These are phyloP conservation scores for Hafferia zeledoni DNA, from an alignment of 2,797 vertebrate genomes.

Conservation along the genomic window DNA sequence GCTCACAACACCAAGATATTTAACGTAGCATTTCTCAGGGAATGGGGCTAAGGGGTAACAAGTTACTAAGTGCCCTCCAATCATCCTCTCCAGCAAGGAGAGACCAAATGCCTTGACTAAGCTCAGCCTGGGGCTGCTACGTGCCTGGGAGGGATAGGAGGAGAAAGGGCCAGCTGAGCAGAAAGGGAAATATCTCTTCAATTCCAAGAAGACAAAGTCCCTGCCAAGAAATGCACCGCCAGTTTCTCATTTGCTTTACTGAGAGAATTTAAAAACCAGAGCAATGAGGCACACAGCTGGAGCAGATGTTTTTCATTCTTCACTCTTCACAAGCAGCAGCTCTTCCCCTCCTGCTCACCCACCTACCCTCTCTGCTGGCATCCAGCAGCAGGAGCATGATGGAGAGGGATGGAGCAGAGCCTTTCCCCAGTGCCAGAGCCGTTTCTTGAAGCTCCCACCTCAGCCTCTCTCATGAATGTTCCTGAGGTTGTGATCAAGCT, in stretches of 20 bases:
- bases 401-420: not conserved
- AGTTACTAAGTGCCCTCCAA: not conserved
- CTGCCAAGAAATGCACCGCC: not conserved
- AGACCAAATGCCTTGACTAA: not conserved
- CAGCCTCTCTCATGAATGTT: not conserved
- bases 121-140: not conserved
- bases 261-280: not conserved
- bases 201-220: not conserved
- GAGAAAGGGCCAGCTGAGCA: not conserved
- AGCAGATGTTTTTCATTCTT: slow-evolving; percentile 10
- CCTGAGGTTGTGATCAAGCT: not conserved
- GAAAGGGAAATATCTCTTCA: not conserved
- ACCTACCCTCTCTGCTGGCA: not conserved
- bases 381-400: not conserved
- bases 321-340: not conserved
- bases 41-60: too few relatives aligned
- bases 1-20: not conserved
- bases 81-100: not conserved
- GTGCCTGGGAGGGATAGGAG: not conserved
- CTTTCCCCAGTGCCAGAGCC: not conserved
- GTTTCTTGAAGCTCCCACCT: not conserved
- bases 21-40: not conserved
- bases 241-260: not conserved
- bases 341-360: not conserved
- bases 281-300: not conserved